phyloP scores from a whole-genome alignment of 2,797 vertebrate genomes.

The Betta splendens region DNA sequence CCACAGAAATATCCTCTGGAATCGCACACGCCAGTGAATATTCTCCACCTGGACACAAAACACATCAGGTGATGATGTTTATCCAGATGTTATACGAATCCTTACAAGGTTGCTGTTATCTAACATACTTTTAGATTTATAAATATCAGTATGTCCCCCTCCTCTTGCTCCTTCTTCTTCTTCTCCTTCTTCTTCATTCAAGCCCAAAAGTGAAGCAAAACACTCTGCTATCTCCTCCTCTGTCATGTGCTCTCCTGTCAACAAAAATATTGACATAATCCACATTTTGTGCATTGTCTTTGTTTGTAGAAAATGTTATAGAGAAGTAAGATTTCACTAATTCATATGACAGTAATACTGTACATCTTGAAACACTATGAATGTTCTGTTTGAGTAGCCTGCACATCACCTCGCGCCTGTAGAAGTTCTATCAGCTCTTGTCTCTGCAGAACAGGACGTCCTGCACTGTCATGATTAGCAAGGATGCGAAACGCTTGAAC shows the following conservation, averaged over 20 bases:
- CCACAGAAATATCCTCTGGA: slow-evolving; percentile 86
- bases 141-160: slow-evolving; percentile 54
- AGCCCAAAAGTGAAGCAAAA: slow-evolving; percentile 83
- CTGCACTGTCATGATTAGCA: slow-evolving; percentile 68
- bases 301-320: neutral
- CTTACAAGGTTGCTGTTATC: neutral
- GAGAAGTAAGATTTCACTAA: neutral
- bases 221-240: slow-evolving; percentile 86
- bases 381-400: neutral
- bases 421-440: slow-evolving; percentile 84
- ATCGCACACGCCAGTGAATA: slow-evolving; percentile 79
- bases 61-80: neutral
- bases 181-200: slow-evolving; percentile 57
- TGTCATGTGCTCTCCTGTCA: slow-evolving; percentile 90
- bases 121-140: slow-evolving; percentile 67
- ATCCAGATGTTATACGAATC: neutral
- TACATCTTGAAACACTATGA: neutral
- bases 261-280: slow-evolving; percentile 13
- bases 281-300: neutral
- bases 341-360: slow-evolving; percentile 1
- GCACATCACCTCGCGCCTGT: slow-evolving; percentile 82
- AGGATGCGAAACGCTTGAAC: slow-evolving; percentile 81
- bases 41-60: slow-evolving; percentile 57
- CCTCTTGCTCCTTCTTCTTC: slow-evolving; percentile 24
- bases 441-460: slow-evolving; percentile 77